Base-by-base conservation (phyloP, 2,888 invertebrate species). In the Eupithecia tripunctaria region DNA sequence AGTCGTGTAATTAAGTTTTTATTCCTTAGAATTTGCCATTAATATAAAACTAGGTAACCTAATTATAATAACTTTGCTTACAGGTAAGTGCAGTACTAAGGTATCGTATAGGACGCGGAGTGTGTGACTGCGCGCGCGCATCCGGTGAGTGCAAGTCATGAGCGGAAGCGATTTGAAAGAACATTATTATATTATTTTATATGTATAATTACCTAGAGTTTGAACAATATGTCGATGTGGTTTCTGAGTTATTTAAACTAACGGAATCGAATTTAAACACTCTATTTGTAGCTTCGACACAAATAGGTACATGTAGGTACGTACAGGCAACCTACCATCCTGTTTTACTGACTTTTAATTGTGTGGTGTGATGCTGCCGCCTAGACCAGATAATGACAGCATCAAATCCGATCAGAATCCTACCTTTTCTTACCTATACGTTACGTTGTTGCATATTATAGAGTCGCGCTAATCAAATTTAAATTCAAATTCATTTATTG, bases 61-160 rank as follows among this genome's bases (percentile, higher is more conserved):
- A 25, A 56, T 25, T 14, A 56, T 25, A 56, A 21, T 25, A 14
- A 25, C 21, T 79, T 79, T 86, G 67, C 29, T 73, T 74, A 67
- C 82, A 79, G 84, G 85, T 83, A 84, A 85, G 86, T 79, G 70
- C 68, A 73, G 79, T 75, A 71, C 68, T 69, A 65, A 70, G 68
- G 71, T 65, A 70, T 43, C 73, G 67, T 74, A 63, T 68, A 65
- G 32, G 25, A 32, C 27, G 29, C 59, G 70, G 32, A 59, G 68
- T 59, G 74, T 65, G 67, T 60, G 32, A 62, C 41, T 21, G 67
- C 62, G 67, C 62, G 78, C 73, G 71, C 74, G 80, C 78, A 82
- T 84, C 84, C 83, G 82, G 82, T 81, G 65, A 25, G 51, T 68
- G 8, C 78, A 2, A 60, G 78, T 72, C 67, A 83, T 67, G 71